Evolutionary conservation across 2,113 vertebrate genomes (phyloP).

Genomic region (Arvicanthis niloticus): DNA sequence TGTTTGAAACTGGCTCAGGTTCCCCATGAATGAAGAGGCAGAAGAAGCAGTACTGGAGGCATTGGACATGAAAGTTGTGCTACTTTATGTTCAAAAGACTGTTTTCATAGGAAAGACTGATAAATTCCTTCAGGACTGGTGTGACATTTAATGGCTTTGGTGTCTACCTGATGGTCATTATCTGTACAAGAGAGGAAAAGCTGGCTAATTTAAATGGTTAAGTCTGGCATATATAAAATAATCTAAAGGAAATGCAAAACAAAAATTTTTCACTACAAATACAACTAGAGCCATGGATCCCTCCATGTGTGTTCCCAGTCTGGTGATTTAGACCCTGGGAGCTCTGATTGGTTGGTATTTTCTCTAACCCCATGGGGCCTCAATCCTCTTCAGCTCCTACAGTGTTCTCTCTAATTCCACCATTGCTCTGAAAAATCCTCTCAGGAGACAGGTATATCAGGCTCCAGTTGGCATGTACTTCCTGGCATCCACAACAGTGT

Average conservation of each 20-base stretch:
- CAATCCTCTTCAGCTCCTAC: no score
- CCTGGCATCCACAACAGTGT: no score
- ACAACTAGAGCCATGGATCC: no score
- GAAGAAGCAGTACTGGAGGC: no score
- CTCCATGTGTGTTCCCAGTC: no score
- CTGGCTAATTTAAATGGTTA: neutral
- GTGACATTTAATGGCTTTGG: neutral
- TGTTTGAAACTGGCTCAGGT: neutral
- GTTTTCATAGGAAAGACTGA: neutral
- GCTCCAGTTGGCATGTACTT: no score
- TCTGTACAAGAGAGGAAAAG: neutral
- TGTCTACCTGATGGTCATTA: neutral
- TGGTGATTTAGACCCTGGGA: no score
- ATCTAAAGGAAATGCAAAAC: neutral
- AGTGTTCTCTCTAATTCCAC: no score
- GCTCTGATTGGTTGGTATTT: no score
- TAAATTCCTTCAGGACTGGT: neutral
- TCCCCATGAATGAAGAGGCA: neutral
- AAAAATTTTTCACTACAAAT: neutral
- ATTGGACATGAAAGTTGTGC: neutral
- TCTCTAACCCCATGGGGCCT: no score
- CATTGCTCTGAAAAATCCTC: no score
- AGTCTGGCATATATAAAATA: neutral
- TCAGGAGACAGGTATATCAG: no score
- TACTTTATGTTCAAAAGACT: neutral